Evolutionary conservation across 2,888 invertebrate species (phyloP), one percentile per base, ranked within the genome.

Genomic region (Auanema freiburgensis): DNA sequence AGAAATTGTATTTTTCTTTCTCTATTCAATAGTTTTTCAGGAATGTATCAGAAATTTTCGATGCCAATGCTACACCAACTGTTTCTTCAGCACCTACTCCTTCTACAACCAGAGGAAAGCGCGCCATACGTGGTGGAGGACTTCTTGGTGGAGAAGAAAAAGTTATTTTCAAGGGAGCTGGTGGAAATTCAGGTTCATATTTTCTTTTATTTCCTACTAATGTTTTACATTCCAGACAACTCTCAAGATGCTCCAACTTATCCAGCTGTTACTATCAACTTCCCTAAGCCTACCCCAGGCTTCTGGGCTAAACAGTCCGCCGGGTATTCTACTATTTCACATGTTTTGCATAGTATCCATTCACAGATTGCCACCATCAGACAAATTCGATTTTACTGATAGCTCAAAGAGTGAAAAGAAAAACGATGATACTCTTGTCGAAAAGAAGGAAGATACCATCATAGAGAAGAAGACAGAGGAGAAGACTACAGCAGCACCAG

Each of bases 61-160:
- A 43, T 11, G 16, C 42, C 33, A 40, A 57, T 16, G 33, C 14
- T 14, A 50, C 57, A 6, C 42, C 62, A 12, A 42, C 25, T 51
- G 23, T 14, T 3, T 41, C 25, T 2, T 24, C 62, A 2, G 14
- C 57, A 5, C 4, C 42, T 5, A n/a, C 53, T 25, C 44, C 49
- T 14, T 14, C 14, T 10, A 25, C 46, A 23, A 69, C 53, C 40
- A 53, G 69, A 5, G 57, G 72, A 11, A 74, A 74, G 46, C 61
- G 74, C 0, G 70, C 72, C 11, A 74, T 72, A 52, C 70, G 72
- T 25, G 74, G 74, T 0, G 74, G 74, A 42, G 74, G 74, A 10
- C 67, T 66, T 10, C 62, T 67, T 11, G 72, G 72, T 0, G 74
- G 65, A 18, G 51, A 64, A 1, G 74, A 74, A 46, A 58, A 65